These are phyloP conservation scores for Taxidea taxus DNA, from an alignment of 2,113 vertebrate species.

Conservation along the genomic window DNA sequence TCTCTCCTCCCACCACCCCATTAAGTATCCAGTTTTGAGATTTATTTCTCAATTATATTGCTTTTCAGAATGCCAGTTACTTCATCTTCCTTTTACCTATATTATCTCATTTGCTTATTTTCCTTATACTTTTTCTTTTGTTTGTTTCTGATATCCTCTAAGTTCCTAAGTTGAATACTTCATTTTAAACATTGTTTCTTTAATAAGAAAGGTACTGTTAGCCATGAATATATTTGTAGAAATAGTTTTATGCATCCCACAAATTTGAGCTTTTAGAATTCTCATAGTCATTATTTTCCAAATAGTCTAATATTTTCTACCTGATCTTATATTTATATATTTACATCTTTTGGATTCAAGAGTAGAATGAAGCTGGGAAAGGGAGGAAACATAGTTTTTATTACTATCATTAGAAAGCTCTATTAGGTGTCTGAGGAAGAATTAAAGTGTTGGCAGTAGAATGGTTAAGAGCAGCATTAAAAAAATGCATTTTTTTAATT, in stretches of 20 bases:
- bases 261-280: not conserved
- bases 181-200: not conserved
- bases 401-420: not conserved
- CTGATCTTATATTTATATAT: not conserved
- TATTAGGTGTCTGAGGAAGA: not conserved
- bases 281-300: conserved; percentile 4
- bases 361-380: not conserved
- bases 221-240: not conserved
- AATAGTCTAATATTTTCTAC: not conserved
- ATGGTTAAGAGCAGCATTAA: not conserved
- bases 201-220: not conserved
- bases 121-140: not conserved
- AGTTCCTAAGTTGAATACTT: not conserved
- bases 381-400: not conserved
- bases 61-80: not conserved
- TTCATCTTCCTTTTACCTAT: conserved; percentile 10
- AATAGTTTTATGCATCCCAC: not conserved
- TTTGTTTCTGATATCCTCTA: not conserved
- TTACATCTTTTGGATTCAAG: not conserved
- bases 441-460: not conserved
- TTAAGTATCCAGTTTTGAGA: not conserved
- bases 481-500: no score
- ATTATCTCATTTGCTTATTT: not conserved
- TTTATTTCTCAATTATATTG: not conserved
- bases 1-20: not conserved